Conservation (phyloP, 2,888 invertebrate species). For the Ethmia dodecea region DNA sequence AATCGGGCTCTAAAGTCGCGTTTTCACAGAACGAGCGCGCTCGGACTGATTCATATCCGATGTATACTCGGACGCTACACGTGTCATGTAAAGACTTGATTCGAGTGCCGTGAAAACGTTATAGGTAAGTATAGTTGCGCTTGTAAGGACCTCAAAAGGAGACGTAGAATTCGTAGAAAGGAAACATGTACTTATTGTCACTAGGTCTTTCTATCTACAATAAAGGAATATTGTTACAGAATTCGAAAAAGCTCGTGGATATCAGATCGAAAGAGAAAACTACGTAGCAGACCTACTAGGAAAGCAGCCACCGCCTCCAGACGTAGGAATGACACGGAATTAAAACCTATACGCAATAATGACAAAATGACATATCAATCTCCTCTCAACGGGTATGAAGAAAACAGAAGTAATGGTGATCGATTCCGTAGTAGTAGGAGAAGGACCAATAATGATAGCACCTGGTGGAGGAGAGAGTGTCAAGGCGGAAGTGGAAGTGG, state of each 20-base stretch:
- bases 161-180: too few relatives aligned
- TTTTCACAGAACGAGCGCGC: too few relatives aligned
- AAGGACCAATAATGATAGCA: slow-evolving; percentile 6
- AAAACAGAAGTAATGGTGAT: slow-evolving; percentile 8
- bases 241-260: slow-evolving; percentile 81
- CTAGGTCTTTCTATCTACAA: too few relatives aligned
- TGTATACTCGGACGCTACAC: too few relatives aligned
- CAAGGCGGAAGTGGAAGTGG: not conserved
- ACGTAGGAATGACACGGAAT: slow-evolving; percentile 30
- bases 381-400: slow-evolving; percentile 18
- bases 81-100: too few relatives aligned
- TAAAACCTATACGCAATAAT: slow-evolving; percentile 28
- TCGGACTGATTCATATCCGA: too few relatives aligned
- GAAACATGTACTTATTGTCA: too few relatives aligned
- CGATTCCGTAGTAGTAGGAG: not conserved
- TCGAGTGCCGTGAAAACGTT: too few relatives aligned
- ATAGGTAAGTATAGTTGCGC: too few relatives aligned
- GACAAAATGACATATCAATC: slow-evolving; percentile 21
- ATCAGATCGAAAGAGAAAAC: slow-evolving; percentile 79
- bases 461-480: slow-evolving; percentile 9
- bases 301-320: slow-evolving; percentile 29
- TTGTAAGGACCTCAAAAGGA: too few relatives aligned
- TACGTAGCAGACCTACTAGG: slow-evolving; percentile 68
- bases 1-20: too few relatives aligned
- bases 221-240: slow-evolving; percentile 64